These are phyloP conservation scores for Betta splendens DNA, from an alignment of 2,797 vertebrate species.

Conservation along the genomic window DNA sequence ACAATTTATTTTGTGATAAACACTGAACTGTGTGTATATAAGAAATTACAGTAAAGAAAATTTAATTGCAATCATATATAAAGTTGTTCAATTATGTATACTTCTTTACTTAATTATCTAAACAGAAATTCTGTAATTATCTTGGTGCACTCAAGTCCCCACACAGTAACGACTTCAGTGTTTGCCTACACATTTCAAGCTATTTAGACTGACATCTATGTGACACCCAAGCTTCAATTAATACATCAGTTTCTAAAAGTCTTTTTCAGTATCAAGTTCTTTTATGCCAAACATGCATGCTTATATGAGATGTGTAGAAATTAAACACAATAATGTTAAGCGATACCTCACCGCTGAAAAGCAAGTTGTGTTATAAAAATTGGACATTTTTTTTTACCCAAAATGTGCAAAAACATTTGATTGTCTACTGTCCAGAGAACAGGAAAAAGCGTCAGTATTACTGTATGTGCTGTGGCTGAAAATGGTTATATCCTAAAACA, in stretches of 20 bases:
- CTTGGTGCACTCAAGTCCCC: background rate
- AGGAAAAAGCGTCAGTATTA: too few species aligned
- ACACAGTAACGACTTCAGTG: background rate
- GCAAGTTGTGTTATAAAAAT: too few species aligned
- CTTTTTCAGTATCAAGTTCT: background rate
- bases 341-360: too few species aligned
- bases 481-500: too few species aligned
- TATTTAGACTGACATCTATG: conserved; percentile 7
- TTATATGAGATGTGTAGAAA: too few species aligned
- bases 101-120: background rate
- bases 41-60: background rate
- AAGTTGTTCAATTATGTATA: background rate
- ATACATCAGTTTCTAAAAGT: conserved; percentile 14
- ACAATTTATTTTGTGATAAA: background rate
- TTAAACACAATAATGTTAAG: too few species aligned
- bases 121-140: background rate
- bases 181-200: conserved; percentile 13
- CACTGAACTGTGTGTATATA: too few species aligned
- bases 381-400: too few species aligned
- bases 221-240: conserved; percentile 1
- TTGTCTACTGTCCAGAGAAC: too few species aligned
- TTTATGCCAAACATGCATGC: too few species aligned
- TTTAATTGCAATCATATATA: background rate
- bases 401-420: too few species aligned
- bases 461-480: too few species aligned